Conservation (phyloP, 2,113 vertebrate genomes). For the Heloderma charlesbogerti region DNA sequence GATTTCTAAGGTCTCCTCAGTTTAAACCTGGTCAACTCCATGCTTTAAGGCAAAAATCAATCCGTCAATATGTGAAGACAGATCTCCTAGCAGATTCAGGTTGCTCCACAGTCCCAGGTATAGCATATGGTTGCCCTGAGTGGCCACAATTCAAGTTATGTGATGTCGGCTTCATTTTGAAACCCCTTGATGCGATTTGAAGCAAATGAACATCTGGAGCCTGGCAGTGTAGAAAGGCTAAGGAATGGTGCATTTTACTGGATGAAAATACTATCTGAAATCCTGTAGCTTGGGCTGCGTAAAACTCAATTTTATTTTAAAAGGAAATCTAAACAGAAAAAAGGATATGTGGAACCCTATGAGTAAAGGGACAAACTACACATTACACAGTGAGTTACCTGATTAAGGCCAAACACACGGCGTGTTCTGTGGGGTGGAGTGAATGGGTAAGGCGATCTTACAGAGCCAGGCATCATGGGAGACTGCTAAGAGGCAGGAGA, state of each 20-base stretch:
- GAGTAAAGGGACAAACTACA: background rate
- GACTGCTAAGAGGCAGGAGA: conserved; percentile 64
- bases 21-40: background rate
- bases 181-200: background rate
- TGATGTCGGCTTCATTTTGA: background rate
- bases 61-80: no score
- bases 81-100: background rate
- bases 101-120: background rate
- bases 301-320: background rate
- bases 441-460: conserved; percentile 73
- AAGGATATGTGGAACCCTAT: background rate
- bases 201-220: background rate
- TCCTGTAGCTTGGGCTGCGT: background rate
- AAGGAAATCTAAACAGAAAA: background rate
- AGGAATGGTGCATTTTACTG: background rate
- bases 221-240: no score
- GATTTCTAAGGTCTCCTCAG: background rate
- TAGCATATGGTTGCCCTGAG: background rate
- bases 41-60: background rate
- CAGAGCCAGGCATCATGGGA: conserved; percentile 67
- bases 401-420: conserved; percentile 44
- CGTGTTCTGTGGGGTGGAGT: background rate
- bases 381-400: conserved; percentile 24
- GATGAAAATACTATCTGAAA: background rate
- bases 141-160: background rate